These are phyloP conservation scores for Caenorhabditis parvicauda DNA, from an alignment of 2,888 invertebrate species.

Conservation along the genomic window DNA sequence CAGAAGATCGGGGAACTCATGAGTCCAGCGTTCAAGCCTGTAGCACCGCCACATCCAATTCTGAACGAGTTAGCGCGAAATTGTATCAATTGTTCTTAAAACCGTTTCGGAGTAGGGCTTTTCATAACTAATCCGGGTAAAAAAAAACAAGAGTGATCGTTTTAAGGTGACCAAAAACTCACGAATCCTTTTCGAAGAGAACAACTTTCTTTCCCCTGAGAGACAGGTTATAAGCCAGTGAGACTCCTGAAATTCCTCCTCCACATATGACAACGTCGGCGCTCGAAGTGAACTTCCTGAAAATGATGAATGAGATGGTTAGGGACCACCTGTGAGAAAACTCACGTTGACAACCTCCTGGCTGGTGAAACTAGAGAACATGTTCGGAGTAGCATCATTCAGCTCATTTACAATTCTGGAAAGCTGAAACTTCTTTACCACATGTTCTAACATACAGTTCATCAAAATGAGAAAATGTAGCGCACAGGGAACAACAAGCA, in stretches of 20 bases:
- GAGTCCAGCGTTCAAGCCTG: slow-evolving; percentile 75
- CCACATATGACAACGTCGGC: slow-evolving; percentile 68
- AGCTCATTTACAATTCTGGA: too few species aligned
- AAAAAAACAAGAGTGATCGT: background rate
- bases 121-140: too few species aligned
- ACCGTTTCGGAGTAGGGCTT: too few species aligned
- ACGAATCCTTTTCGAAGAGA: slow-evolving; percentile 69
- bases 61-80: slow-evolving; percentile 9
- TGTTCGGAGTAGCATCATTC: background rate
- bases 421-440: too few species aligned
- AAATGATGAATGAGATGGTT: background rate
- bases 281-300: slow-evolving; percentile 13
- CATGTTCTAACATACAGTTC: background rate
- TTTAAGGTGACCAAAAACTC: slow-evolving; percentile 7
- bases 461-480: background rate
- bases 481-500: too few species aligned
- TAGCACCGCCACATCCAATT: slow-evolving; percentile 73
- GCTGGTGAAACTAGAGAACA: background rate
- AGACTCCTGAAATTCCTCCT: slow-evolving; percentile 75
- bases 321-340: background rate
- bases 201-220: slow-evolving; percentile 73
- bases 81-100: background rate
- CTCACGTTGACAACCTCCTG: background rate
- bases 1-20: slow-evolving; percentile 77
- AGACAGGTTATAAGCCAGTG: slow-evolving; percentile 76